Conservation (phyloP, 2,888 invertebrate species). For the Dasysyrphus tricinctus region DNA sequence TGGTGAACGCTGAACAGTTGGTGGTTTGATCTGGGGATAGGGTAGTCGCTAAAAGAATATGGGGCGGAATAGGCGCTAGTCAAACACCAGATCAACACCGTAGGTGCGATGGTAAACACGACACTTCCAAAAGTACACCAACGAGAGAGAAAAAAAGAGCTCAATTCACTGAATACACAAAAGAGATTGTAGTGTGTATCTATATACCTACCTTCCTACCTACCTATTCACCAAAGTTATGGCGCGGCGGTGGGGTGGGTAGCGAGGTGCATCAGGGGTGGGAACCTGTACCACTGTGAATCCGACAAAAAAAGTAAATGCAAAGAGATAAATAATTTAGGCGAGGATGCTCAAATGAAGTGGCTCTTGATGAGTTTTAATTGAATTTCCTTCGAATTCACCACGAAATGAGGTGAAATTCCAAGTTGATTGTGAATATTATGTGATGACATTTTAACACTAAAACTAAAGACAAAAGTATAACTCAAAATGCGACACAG, state of each 20-base stretch:
- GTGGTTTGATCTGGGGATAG: constrained; percentile 37
- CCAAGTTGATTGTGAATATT: not conserved
- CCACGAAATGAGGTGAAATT: constrained; percentile 48
- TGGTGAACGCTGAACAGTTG: constrained; percentile 28
- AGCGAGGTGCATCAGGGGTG: constrained; percentile 1
- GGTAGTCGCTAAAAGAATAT: constrained; percentile 64
- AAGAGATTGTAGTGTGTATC: constrained; percentile 52
- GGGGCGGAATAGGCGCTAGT: constrained; percentile 77
- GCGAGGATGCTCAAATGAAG: constrained; percentile 58
- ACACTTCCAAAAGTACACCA: constrained; percentile 76
- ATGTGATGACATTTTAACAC: constrained; percentile 2
- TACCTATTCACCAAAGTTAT: constrained; percentile 35
- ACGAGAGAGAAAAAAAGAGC: constrained; percentile 71
- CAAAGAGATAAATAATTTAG: constrained; percentile 56
- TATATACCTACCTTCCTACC: not conserved
- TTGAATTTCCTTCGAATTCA: constrained; percentile 52
- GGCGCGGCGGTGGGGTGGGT: not conserved
- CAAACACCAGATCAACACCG: constrained; percentile 82
- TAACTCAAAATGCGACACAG: constrained; percentile 32
- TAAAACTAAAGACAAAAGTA: constrained; percentile 20
- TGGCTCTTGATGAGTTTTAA: constrained; percentile 37
- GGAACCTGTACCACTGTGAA: constrained; percentile 1
- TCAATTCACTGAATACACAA: constrained; percentile 60
- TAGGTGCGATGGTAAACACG: constrained; percentile 81
- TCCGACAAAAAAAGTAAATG: constrained; percentile 1